Percentiles rank a stretch among this genome's conserved stretches.
Conservation (phyloP, 2,797 vertebrate genomes). For the Neosalanx taihuensis region DNA sequence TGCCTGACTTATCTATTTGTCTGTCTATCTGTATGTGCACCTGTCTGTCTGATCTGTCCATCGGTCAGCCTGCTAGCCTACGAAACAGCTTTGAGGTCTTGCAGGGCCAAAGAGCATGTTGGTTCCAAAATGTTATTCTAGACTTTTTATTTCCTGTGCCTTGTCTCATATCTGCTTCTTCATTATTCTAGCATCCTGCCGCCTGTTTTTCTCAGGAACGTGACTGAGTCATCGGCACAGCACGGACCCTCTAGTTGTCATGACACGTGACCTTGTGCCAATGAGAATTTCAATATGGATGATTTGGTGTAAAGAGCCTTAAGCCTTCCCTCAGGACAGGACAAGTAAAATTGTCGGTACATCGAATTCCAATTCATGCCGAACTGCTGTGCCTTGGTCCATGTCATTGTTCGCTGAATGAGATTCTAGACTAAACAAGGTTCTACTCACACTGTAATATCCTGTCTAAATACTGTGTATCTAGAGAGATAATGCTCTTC, state of each 20-base stretch:
- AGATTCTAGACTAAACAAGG: constrained; percentile 29
- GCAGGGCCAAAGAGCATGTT: not conserved
- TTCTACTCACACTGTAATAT: constrained; percentile 21
- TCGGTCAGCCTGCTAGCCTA: too few relatives aligned
- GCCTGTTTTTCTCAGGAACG: constrained; percentile 18
- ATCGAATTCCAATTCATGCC: constrained; percentile 26
- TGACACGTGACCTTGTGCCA: constrained; percentile 24
- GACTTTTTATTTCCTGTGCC: not conserved
- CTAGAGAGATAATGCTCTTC: constrained; percentile 27
- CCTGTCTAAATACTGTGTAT: constrained; percentile 30
- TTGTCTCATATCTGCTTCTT: constrained; percentile 16
- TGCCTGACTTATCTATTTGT: too few relatives aligned
- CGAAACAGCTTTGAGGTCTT: not conserved
- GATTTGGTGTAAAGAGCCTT: constrained; percentile 10
- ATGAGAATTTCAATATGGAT: not conserved
- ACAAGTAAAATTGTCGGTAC: constrained; percentile 33
- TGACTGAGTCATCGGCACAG: constrained; percentile 28
- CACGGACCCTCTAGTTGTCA: constrained; percentile 38
- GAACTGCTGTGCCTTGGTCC: constrained; percentile 24
- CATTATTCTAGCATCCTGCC: constrained; percentile 9
- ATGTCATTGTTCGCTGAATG: constrained; percentile 36
- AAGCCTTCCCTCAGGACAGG: not conserved
- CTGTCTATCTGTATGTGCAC: too few relatives aligned
- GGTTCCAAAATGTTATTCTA: not conserved
- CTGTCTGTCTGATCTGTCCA: too few relatives aligned